Evolutionary conservation across 2,888 invertebrate genomes (phyloP).

Genomic region (Dicyrtomina minuta): DNA sequence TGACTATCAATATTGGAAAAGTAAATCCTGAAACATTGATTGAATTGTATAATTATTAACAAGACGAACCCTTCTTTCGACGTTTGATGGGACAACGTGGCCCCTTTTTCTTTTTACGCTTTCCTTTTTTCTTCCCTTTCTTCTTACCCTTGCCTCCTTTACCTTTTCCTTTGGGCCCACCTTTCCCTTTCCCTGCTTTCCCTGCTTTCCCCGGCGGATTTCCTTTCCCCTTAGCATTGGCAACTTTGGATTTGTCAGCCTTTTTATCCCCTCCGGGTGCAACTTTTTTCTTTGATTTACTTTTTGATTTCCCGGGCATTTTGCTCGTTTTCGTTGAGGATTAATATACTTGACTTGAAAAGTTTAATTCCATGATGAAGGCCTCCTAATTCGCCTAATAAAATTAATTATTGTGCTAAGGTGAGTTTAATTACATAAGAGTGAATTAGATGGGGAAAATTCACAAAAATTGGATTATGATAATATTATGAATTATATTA

Average conservation of each 20-base stretch:
- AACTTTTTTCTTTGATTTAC: background rate
- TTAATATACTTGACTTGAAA: too few species aligned
- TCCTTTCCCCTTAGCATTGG: background rate
- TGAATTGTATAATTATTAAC: too few species aligned
- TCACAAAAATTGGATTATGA: too few species aligned
- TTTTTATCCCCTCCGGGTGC: background rate
- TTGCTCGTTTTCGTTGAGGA: background rate
- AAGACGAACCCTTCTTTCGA: constrained; percentile 47
- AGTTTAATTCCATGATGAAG: too few species aligned
- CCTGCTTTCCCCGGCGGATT: background rate
- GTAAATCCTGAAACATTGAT: too few species aligned
- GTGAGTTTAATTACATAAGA: too few species aligned
- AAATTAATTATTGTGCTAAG: too few species aligned
- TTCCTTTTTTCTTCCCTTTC: constrained; percentile 38
- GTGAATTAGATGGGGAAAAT: too few species aligned
- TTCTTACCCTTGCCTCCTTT: constrained; percentile 14
- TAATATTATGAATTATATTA: too few species aligned
- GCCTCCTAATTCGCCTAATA: too few species aligned
- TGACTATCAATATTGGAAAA: too few species aligned
- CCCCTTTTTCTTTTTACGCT: constrained; percentile 42
- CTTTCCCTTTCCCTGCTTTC: constrained; percentile 2
- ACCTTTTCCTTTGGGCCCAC: constrained; percentile 6
- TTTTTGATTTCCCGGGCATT: constrained; percentile 6
- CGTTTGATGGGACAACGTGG: constrained; percentile 51
- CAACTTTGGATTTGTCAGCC: background rate